Evolutionary conservation across 2,888 invertebrate species (phyloP), one percentile per base, ranked within the genome.

Genomic region (Pemphredon lugubris): DNA sequence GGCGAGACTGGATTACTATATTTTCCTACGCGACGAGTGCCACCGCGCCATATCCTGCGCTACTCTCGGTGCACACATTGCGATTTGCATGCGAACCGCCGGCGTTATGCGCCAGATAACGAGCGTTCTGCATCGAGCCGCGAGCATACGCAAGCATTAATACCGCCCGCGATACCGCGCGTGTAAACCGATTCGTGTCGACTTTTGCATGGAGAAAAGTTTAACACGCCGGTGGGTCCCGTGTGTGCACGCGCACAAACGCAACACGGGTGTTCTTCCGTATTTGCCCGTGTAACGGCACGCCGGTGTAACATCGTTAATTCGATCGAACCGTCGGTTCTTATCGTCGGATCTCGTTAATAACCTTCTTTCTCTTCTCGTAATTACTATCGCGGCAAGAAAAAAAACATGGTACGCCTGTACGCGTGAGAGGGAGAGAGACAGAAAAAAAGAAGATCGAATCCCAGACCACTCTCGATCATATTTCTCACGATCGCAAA

Each of bases 101-200:
- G 69, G 68, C 77, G 80, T 79, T 79, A 71, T 77, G 77, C 73
- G 70, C 53, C 77, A 79, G 78, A 79, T 79, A 79, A 79, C 78
- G 80, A 79, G 80, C 67, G 58, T 51, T 69, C 64, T 63, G 79
- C 67, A 61, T 32, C 70, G 79, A 45, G 69, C 76, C 51, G 69
- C 67, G 54, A 67, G 79, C 73, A 69, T 80, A 80, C 79, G 70
- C 80, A 57, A 68, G 74, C 80, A 77, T 79, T 80, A 80, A 79
- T 80, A 77, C 77, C 60, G 63, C 53, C 40, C 66, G 74, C 58
- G 77, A 80, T 71, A 79, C 66, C 67, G 65, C 58, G 83, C 79
- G 82, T 83, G 82, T 81, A 77, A 81, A 83, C 81, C 81, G 83
- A 82, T 83, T 83, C 82, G 72, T 76, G 83, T 77, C 81, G 82